phyloP scores from a whole-genome alignment of 2,113 vertebrate genomes.

The Chitala chitala region DNA sequence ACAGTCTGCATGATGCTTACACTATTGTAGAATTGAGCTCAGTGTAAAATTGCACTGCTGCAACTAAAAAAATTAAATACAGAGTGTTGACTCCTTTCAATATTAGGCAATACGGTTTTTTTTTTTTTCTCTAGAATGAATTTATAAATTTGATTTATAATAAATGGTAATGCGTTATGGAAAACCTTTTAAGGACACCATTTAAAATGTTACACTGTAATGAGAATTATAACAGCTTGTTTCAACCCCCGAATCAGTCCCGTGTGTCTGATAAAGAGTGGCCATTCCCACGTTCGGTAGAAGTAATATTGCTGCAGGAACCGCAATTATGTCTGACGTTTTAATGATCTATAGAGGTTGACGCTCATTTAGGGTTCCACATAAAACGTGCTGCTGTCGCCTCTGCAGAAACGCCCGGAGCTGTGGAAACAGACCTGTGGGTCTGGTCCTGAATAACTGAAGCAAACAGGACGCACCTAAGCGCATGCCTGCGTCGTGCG shows the following conservation, averaged over 20 bases:
- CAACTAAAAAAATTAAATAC: too few relatives aligned
- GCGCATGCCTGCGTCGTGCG: not conserved
- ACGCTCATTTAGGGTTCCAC: not conserved
- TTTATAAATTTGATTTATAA: too few relatives aligned
- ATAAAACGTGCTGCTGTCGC: not conserved
- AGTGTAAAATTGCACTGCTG: conserved; percentile 21
- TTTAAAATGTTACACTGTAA: too few relatives aligned
- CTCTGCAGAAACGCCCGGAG: not conserved
- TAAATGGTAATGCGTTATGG: too few relatives aligned
- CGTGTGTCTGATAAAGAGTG: not conserved
- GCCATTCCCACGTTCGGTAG: not conserved
- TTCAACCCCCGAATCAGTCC: not conserved
- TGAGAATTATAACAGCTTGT: too few relatives aligned
- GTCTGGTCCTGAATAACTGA: not conserved
- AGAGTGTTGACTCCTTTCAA: too few relatives aligned
- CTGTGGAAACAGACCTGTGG: not conserved
- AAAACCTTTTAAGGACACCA: too few relatives aligned
- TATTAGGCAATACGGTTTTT: too few relatives aligned
- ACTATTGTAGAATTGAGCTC: conserved; percentile 30
- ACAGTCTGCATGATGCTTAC: conserved; percentile 1
- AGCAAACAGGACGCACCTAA: not conserved
- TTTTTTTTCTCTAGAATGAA: too few relatives aligned
- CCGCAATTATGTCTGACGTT: not conserved
- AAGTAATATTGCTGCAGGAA: not conserved
- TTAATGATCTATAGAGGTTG: not conserved